Evolutionary conservation across 1,140 invertebrate species (phyloP), one percentile per base, ranked within the genome.

Genomic region (Drosophila nikananu): DNA sequence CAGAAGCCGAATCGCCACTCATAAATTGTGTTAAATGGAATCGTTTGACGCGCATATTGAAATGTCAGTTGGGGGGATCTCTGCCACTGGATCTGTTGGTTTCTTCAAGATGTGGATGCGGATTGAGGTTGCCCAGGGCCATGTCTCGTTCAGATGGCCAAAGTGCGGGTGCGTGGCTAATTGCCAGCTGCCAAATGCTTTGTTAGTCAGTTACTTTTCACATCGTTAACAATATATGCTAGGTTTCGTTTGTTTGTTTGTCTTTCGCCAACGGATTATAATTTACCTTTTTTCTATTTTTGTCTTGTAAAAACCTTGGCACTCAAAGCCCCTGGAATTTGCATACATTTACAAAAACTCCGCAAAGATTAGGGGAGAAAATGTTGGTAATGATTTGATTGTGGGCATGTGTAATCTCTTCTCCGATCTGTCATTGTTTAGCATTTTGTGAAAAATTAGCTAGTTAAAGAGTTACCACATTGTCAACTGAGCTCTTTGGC

Each of bases 231-330:
- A 59, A 65, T 74, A 65, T 74, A 78, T 74, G 39, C 21, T 55
- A 30, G 52, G 63, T 64, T 74, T 74, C 62, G 49, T 57, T 66
- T 48, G 77, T 75, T 66, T 83, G 61, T 73, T 79, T 75, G 44
- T 75, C 54, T 84, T 64, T 66, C 27, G 48, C 30, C 49, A 37
- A 48, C 42, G 44, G 67, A 64, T 72, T 79, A 64, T 72, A 65
- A 44, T 72, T 37, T 74, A 66, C 5, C 2, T 32, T 19, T 27
- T 32, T 19, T 52, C 51, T 52, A 5, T 19, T 52, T 19, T 52
- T 52, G 59, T 90, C 86, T 90, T 84, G 86, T 90, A 89, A 87
- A 60, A 79, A 59, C 84, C 84, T 89, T 89, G 84, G 60, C 84
- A 89, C 84, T 87, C 83, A 87, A 86, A 83, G 70, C 54, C 71